Evolutionary conservation across 1,140 invertebrate species (phyloP), one percentile per base, ranked within the genome.

Genomic region (Stegodyphus dumicola): DNA sequence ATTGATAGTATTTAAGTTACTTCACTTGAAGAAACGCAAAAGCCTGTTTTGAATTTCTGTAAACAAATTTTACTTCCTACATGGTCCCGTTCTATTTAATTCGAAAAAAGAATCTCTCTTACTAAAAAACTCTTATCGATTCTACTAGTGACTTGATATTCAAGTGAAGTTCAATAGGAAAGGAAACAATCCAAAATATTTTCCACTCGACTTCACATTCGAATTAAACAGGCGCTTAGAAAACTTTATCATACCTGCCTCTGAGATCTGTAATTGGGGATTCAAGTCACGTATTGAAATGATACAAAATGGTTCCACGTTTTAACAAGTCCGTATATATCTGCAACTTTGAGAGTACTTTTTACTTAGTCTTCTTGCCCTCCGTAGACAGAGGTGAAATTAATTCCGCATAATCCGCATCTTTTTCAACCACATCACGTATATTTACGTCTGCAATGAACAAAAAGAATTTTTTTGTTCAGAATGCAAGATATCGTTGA

Each of bases 321-420:
- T 77, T 65, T 60, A 65, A 77, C 56, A 64, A 77, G 64, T 64
- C 65, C 64, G 56, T 49, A 65, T 77, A 49, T 66, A 77, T 77
- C 75, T 77, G 56, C 75, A 77, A 66, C 75, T 77, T 77, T 66
- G 64, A 65, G 18, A 66, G 56, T 33, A 60, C 18, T 17, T 11
- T 15, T 60, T 56, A 17, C 13, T 75, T 75, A 11, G 52, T 60
- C 33, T 75, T 33, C 9, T 0, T 54, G n/a, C 9, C 49, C 10
- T 33, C 9, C 9, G 13, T 13, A 6, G 54, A 48, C 33, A 53
- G 56, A 18, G 6, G 11, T 15, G 52, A 77, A 77, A 77, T 77
- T 77, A 77, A 77, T 77, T 77, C 75, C 75, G 75, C 75, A 77
- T 77, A 77, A 77, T 77, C 75, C 33, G 33, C 18, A 33, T 66